Evolutionary conservation across 1,140 invertebrate genomes (phyloP).

Genomic region (Latrodectus geometricus): DNA sequence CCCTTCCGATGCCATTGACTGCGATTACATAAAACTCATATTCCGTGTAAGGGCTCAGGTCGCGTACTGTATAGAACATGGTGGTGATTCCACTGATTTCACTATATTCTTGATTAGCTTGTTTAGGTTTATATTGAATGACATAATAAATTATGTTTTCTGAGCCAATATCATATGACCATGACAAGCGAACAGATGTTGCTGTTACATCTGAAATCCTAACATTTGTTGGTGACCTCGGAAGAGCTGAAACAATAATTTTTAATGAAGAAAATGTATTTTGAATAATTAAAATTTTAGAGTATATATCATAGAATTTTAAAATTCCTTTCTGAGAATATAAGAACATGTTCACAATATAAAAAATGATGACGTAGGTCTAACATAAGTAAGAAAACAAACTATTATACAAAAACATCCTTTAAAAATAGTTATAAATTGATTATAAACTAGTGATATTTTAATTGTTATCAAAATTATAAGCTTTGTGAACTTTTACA

Average conservation of each 20-base stretch:
- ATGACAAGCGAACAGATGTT: constrained; percentile 88
- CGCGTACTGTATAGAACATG: constrained; percentile 89
- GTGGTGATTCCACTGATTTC: constrained; percentile 93
- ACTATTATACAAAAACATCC: too few relatives aligned
- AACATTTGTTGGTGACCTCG: constrained; percentile 89
- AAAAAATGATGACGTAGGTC: background rate
- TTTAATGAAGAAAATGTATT: background rate
- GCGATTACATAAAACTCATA: constrained; percentile 97
- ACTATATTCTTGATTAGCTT: constrained; percentile 69
- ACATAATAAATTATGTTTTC: constrained; percentile 92
- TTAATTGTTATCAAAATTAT: too few relatives aligned
- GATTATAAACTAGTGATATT: too few relatives aligned
- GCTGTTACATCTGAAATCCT: constrained; percentile 91
- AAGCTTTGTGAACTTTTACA: too few relatives aligned
- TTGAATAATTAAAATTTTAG: background rate
- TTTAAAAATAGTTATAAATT: too few relatives aligned
- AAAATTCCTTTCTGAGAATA: background rate
- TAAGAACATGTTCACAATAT: background rate
- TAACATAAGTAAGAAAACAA: too few relatives aligned
- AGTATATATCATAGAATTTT: background rate
- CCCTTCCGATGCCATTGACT: constrained; percentile 91
- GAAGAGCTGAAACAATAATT: constrained; percentile 75
- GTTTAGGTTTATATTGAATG: constrained; percentile 94
- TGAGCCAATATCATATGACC: constrained; percentile 83
- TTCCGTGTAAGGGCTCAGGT: constrained; percentile 91